Conservation (phyloP, 1,140 invertebrate genomes). For the Eriosoma lanigerum region DNA sequence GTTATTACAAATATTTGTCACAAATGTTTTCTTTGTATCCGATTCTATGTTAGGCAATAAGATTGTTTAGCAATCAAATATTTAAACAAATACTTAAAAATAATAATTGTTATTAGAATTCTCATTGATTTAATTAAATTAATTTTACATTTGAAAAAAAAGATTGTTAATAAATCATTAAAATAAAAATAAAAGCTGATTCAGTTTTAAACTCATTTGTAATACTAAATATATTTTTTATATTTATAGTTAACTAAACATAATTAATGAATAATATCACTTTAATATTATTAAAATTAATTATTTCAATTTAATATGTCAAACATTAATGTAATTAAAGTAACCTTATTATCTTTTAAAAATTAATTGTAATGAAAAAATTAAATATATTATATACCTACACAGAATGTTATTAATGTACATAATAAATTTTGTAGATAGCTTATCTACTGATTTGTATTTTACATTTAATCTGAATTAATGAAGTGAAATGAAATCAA, state of each 20-base stretch:
- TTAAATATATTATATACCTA: neutral
- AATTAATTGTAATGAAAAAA: neutral
- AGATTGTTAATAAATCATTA: no score
- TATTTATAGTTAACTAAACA: neutral
- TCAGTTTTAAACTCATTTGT: neutral
- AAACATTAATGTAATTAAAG: slow-evolving; percentile 5
- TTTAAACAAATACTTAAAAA: no score
- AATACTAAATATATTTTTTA: neutral
- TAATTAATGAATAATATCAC: neutral
- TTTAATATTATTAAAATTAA: neutral
- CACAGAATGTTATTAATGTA: neutral
- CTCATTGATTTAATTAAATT: no score
- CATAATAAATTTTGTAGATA: neutral
- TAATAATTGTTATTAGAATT: no score
- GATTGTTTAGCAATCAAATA: no score
- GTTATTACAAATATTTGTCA: no score
- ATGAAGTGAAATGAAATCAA: neutral
- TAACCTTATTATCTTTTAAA: neutral
- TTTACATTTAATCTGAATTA: neutral
- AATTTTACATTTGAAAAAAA: no score
- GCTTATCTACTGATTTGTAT: neutral
- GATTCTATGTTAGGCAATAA: no score
- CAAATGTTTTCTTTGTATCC: no score
- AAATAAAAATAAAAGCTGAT: no score
- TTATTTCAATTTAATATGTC: neutral